These are phyloP conservation scores for Uloborus plumipes DNA, from an alignment of 2,888 invertebrate genomes.

Conservation along the genomic window DNA sequence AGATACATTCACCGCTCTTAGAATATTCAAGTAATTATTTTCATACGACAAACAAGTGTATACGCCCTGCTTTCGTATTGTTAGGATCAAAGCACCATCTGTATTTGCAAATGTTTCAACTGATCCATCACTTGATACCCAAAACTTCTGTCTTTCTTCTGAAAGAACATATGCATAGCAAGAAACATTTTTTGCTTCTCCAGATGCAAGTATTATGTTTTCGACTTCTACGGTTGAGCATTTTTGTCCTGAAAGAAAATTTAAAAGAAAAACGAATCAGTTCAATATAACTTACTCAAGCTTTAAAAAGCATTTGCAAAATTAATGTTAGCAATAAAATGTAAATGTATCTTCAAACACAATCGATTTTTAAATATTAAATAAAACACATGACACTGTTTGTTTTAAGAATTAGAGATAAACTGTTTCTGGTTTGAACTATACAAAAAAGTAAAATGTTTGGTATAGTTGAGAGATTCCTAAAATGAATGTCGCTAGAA, in stretches of 20 bases:
- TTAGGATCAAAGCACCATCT: background rate
- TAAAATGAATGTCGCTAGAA: no score
- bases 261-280: background rate
- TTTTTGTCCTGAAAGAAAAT: constrained; percentile 24
- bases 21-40: constrained; percentile 15
- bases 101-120: background rate
- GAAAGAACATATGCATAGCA: constrained; percentile 8
- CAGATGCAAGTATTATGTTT: constrained; percentile 17
- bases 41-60: constrained; percentile 37
- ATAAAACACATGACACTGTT: no score
- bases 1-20: constrained; percentile 32
- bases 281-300: no score
- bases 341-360: no score
- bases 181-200: constrained; percentile 24
- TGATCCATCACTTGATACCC: constrained; percentile 29
- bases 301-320: no score
- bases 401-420: no score
- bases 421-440: no score
- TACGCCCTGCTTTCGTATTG: constrained; percentile 32
- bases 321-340: no score
- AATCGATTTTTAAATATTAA: no score
- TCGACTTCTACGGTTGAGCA: constrained; percentile 29
- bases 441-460: no score
- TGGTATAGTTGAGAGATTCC: no score
- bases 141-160: constrained; percentile 7